Evolutionary conservation across 2,888 invertebrate species (phyloP).

Genomic region (Cheiracanthium punctorium): DNA sequence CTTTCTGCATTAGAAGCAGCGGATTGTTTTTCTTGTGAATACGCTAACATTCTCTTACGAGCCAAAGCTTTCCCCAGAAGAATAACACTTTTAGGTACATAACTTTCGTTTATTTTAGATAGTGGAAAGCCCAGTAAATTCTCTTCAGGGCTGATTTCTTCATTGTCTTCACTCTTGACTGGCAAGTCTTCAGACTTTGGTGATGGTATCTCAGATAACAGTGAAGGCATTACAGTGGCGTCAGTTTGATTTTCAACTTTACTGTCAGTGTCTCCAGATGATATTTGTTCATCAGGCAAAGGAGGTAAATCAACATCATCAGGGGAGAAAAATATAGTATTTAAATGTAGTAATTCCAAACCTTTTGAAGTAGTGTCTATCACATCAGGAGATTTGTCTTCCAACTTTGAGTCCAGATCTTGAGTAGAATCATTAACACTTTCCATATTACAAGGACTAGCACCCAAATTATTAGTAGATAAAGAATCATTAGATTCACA

Average conservation of each 20-base stretch:
- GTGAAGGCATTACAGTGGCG: neutral
- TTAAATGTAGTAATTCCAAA: neutral
- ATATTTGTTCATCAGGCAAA: conserved; percentile 22
- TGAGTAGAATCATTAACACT: neutral
- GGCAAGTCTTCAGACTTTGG: neutral
- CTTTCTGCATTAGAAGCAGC: conserved; percentile 1
- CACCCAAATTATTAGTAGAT: neutral
- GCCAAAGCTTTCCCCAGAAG: conserved; percentile 76
- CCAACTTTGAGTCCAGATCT: neutral
- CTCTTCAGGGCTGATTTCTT: neutral
- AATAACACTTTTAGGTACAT: conserved; percentile 60
- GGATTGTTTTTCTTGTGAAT: conserved; percentile 74
- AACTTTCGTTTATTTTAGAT: conserved; percentile 18
- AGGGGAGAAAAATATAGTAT: conserved; percentile 52
- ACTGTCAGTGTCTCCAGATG: neutral
- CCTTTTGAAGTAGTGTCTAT: neutral
- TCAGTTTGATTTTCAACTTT: neutral
- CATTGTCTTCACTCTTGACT: neutral
- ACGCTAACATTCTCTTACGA: conserved; percentile 77
- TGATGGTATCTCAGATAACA: neutral
- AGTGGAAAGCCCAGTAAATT: conserved; percentile 4
- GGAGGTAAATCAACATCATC: conserved; percentile 60
- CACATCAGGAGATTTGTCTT: neutral
- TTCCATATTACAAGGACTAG: neutral
- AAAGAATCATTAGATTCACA: neutral